Evolutionary conservation across 2,113 vertebrate species (phyloP).

Genomic region (Lycocorax pyrrhopterus): DNA sequence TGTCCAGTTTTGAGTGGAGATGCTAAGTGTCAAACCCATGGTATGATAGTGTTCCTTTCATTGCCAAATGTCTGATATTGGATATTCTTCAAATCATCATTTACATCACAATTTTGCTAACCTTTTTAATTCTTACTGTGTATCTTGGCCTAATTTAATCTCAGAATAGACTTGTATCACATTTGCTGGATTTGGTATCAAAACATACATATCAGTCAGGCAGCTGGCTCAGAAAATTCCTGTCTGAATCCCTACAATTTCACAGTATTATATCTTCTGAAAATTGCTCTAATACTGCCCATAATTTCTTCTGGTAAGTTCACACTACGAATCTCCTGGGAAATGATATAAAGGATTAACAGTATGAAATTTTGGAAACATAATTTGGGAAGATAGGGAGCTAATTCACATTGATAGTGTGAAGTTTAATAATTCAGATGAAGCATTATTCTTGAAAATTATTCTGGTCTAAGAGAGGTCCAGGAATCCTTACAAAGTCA

Average conservation of each 20-base stretch:
- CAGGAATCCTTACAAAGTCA: neutral
- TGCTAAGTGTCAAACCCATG: neutral
- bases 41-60: neutral
- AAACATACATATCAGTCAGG: neutral
- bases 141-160: neutral
- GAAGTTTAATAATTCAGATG: neutral
- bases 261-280: neutral
- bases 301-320: neutral
- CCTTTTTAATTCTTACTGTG: neutral
- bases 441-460: neutral
- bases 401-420: neutral
- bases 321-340: neutral
- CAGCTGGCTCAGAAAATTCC: neutral
- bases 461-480: neutral
- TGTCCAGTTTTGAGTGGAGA: neutral
- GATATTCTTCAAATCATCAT: neutral
- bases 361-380: neutral
- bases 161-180: neutral
- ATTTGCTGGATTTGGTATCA: neutral
- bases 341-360: neutral
- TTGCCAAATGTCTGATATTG: neutral
- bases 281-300: neutral
- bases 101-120: neutral
- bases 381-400: neutral
- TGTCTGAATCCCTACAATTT: neutral